Conservation (phyloP, 2,797 vertebrate genomes). For the Knipowitschia caucasica region DNA sequence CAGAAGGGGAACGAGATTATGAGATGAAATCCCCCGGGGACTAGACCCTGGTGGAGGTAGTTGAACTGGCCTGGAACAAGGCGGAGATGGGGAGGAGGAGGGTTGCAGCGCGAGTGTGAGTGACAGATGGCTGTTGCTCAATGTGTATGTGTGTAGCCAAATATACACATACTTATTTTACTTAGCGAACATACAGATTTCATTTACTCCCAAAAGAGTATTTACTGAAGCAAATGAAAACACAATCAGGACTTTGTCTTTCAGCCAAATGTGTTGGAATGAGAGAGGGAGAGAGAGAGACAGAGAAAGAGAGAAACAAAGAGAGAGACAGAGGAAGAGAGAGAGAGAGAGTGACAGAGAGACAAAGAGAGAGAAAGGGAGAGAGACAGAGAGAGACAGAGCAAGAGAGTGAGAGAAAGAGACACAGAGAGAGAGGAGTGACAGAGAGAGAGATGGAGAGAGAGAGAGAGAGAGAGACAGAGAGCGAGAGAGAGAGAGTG, state of each 20-base stretch:
- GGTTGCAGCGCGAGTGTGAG: too few relatives aligned
- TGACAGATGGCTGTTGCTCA: too few relatives aligned
- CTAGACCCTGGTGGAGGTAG: too few relatives aligned
- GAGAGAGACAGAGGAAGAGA: slow-evolving; percentile 59
- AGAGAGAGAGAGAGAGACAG: slow-evolving; percentile 59
- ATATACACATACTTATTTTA: too few relatives aligned
- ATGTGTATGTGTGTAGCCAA: too few relatives aligned
- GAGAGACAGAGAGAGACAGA: slow-evolving; percentile 63
- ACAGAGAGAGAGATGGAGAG: slow-evolving; percentile 57
- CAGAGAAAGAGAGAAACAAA: slow-evolving; percentile 59
- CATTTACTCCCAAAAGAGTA: slow-evolving; percentile 8
- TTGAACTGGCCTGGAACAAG: too few relatives aligned
- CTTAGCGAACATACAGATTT: too few relatives aligned
- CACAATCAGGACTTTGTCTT: slow-evolving; percentile 42
- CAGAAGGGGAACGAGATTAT: too few relatives aligned
- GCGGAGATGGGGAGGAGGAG: too few relatives aligned
- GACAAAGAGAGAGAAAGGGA: slow-evolving; percentile 58
- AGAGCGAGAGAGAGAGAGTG: too few relatives aligned
- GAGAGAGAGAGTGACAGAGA: slow-evolving; percentile 50
- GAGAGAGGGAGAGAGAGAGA: slow-evolving; percentile 64
- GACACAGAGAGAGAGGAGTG: slow-evolving; percentile 60
- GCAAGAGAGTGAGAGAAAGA: slow-evolving; percentile 56
- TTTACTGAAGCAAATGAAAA: slow-evolving; percentile 34
- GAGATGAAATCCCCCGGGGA: too few relatives aligned
- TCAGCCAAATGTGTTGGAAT: slow-evolving; percentile 47